Evolutionary conservation across 2,888 invertebrate genomes (phyloP), one percentile per base, ranked within the genome.

Genomic region (Tenthredo distinguenda): DNA sequence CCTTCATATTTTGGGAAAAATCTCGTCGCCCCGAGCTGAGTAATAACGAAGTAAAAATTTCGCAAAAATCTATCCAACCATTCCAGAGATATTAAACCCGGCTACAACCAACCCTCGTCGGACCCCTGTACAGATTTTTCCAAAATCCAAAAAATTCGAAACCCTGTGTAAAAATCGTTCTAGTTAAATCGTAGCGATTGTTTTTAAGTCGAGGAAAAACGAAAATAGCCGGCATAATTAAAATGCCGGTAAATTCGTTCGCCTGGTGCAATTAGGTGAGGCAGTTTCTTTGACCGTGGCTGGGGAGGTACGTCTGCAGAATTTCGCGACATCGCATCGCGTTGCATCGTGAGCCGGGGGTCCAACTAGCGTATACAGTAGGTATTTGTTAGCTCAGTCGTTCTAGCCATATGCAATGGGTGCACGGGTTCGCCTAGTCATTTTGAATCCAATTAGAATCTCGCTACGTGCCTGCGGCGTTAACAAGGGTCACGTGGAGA

Each of bases 391-490:
- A 12, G 68, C 15, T 12, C 68, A 62, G 62, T 62, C 68, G 68
- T 18, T 34, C 21, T 18, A 31, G 34, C 68, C 34, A 68, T 55
- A 55, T 68, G 68, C 68, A 34, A 68, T 68, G 34, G 26, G 10
- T 77, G 55, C 74, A 74, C 77, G 34, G 77, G 34, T 50, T 34
- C 77, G 58, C 40, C 62, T 40, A 81, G 81, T 81, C 81, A 81
- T 81, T 81, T 81, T 62, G 62, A 81, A 81, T 81, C 81, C 81
- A 81, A 81, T 81, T 81, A 81, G 81, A 81, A 81, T 81, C 81
- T 62, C 34, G 81, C 81, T 81, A 81, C 81, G 81, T 81, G 81
- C 81, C 40, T 21, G 81, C 81, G 62, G 81, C 81, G 81, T 81
- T 81, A 81, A 81, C 81, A 81, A 81, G 81, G 81, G 81, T 81